Percentiles rank a stretch among this genome's conserved stretches.
These are phyloP conservation scores for Cyprinella venusta DNA, from an alignment of 2,797 vertebrate genomes.

Conservation along the genomic window DNA sequence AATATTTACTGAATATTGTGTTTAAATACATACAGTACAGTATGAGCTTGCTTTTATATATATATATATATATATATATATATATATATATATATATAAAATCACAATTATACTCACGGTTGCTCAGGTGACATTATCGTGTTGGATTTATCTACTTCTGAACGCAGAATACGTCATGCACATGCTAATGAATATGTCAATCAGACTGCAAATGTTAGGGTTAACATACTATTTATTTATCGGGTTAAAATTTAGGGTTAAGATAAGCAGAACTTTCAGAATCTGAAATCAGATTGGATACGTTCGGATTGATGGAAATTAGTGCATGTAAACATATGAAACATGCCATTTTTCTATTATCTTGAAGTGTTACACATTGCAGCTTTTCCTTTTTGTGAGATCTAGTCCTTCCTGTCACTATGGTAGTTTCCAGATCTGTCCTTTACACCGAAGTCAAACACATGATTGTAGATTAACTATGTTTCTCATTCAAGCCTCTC, in stretches of 20 bases:
- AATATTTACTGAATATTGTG: not conserved
- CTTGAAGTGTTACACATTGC: not conserved
- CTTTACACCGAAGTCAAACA: conserved; percentile 30
- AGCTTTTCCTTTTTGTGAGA: conserved; percentile 1
- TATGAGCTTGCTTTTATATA: not conserved
- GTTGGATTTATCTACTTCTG: not conserved
- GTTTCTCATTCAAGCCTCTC: conserved; percentile 6
- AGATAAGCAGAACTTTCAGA: not conserved
- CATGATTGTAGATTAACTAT: not conserved
- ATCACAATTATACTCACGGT: not conserved
- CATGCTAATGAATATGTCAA: not conserved
- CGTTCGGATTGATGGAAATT: no score
- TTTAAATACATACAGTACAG: not conserved
- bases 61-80: no score
- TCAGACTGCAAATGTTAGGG: not conserved
- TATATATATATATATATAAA: no score
- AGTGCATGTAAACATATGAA: not conserved
- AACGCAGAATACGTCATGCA: not conserved
- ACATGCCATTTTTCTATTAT: not conserved
- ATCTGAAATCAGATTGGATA: not conserved
- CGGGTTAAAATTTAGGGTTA: no score
- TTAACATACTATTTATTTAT: no score
- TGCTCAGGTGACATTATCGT: not conserved
- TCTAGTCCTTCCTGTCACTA: not conserved
- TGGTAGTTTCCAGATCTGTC: not conserved